phyloP scores from a whole-genome alignment of 2,113 vertebrate genomes.

The Meles meles region DNA sequence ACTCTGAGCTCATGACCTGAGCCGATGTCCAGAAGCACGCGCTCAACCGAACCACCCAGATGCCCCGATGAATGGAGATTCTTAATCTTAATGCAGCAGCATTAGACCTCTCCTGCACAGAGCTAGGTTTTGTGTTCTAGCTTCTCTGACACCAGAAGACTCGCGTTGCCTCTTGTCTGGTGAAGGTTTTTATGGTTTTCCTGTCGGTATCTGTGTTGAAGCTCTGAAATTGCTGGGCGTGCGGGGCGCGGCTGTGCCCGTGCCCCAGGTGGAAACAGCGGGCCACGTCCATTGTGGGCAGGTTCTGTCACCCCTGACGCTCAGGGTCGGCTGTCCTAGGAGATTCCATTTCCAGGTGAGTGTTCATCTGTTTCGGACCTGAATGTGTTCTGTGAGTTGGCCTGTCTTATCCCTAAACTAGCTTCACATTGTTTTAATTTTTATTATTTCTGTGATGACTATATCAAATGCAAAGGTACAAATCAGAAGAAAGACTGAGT shows the following conservation, averaged over 20 bases:
- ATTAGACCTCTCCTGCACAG: background rate
- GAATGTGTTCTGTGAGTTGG: background rate
- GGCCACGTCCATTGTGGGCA: background rate
- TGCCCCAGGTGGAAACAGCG: rapidly evolving
- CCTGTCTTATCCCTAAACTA: background rate
- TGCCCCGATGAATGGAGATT: background rate
- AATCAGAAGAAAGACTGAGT: background rate
- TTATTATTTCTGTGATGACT: background rate
- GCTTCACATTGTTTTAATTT: background rate
- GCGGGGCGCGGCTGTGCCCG: rapidly evolving
- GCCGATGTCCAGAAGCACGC: background rate
- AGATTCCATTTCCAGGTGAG: background rate
- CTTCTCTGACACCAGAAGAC: background rate
- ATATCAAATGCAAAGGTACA: background rate
- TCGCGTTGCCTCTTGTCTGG: background rate
- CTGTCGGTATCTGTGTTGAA: background rate
- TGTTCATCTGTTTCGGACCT: background rate
- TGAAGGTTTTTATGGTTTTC: background rate
- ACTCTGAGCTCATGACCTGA: background rate
- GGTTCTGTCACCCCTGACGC: background rate
- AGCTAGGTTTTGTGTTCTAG: background rate
- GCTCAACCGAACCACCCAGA: background rate
- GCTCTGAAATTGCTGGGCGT: background rate
- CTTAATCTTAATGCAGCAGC: background rate
- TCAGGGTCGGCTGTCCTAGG: background rate